phyloP scores from a whole-genome alignment of 1,140 invertebrate genomes.

The Solenopsis fugax region DNA sequence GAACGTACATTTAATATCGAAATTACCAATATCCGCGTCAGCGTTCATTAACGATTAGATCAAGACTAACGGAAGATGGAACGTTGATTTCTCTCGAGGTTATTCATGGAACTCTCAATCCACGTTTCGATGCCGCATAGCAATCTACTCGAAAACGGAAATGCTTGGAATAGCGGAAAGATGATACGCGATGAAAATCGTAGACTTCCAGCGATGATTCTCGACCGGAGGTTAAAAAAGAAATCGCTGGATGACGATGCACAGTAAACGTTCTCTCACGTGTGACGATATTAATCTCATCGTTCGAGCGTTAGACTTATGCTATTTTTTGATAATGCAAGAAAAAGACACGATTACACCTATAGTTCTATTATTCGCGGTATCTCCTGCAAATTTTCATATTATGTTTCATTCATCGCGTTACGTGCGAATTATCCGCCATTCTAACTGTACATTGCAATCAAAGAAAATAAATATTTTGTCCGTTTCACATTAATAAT shows the following conservation, averaged over 20 bases:
- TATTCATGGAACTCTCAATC: conserved; percentile 9
- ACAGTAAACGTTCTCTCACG: background rate
- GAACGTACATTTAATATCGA: background rate
- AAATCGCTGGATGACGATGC: background rate
- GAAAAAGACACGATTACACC: background rate
- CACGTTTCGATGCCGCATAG: background rate
- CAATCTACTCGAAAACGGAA: conserved; percentile 13
- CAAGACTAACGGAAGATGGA: background rate
- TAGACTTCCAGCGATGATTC: conserved; percentile 1
- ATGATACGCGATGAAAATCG: conserved; percentile 26
- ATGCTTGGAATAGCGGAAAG: conserved; percentile 37
- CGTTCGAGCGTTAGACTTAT: conserved; percentile 2
- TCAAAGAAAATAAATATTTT: background rate
- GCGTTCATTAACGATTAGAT: conserved; percentile 6
- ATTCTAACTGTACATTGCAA: background rate
- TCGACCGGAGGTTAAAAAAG: background rate
- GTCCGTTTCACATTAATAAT: background rate
- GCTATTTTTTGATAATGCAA: background rate
- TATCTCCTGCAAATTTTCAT: conserved; percentile 1
- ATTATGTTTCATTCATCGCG: background rate
- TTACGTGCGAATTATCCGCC: background rate
- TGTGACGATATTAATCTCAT: conserved; percentile 33
- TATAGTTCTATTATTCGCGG: background rate
- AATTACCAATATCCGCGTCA: background rate
- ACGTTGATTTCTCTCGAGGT: background rate